Conservation (phyloP, 30 jellyfish, hydroid and myxozoan species). For the Chironex yamaguchii region DNA sequence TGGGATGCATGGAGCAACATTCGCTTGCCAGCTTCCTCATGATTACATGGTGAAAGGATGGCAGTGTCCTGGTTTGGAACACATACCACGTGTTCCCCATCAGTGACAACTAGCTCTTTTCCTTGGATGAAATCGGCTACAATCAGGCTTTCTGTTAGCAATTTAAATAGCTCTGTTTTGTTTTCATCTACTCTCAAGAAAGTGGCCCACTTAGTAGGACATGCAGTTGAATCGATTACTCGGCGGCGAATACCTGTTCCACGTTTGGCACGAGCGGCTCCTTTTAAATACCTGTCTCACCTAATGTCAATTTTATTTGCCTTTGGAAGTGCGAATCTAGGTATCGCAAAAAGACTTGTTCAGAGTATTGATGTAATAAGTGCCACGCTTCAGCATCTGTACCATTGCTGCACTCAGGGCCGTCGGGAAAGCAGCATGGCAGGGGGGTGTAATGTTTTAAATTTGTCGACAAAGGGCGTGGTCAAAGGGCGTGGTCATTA, state of each 20-base stretch:
- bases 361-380: constrained; percentile 11
- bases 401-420: constrained; percentile 61
- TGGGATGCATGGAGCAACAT: constrained; percentile 36
- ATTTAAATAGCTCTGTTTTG: constrained; percentile 56
- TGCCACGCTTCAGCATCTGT: constrained; percentile 38
- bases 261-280: constrained; percentile 20
- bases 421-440: not conserved
- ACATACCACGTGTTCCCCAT: constrained; percentile 12
- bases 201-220: constrained; percentile 36
- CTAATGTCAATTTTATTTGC: constrained; percentile 5
- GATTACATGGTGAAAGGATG: constrained; percentile 17
- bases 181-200: constrained; percentile 47
- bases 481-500: too few relatives aligned
- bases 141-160: constrained; percentile 18
- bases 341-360: constrained; percentile 15
- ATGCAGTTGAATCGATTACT: constrained; percentile 28
- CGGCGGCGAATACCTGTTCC: constrained; percentile 71
- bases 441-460: too few relatives aligned
- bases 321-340: not conserved
- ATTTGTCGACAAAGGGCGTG: too few relatives aligned
- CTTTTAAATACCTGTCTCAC: constrained; percentile 40
- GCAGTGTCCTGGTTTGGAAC: not conserved
- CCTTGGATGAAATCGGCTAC: not conserved
- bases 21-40: constrained; percentile 68
- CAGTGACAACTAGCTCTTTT: constrained; percentile 11